Conservation (phyloP, 2,888 invertebrate genomes). For the Miltochrista miniata region DNA sequence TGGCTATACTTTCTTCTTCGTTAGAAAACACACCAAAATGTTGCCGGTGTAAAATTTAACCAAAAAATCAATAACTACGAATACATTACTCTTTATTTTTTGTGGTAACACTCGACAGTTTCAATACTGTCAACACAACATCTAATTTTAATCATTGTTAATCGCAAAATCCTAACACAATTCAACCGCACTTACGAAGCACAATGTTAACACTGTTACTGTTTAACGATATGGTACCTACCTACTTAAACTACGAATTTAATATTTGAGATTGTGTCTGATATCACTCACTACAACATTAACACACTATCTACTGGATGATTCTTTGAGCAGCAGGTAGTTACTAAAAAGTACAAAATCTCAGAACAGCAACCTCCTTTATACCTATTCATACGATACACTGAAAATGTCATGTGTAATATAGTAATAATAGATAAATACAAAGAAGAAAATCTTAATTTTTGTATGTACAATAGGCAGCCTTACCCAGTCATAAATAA, state of each 20-base stretch:
- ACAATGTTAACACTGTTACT: neutral
- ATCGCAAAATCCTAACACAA: slow-evolving; percentile 9
- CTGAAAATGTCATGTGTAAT: no score
- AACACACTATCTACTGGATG: neutral
- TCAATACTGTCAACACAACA: slow-evolving; percentile 36
- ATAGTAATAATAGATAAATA: no score
- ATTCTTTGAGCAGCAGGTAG: neutral
- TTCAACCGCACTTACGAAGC: slow-evolving; percentile 7
- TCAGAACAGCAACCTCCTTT: no score
- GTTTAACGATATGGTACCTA: neutral
- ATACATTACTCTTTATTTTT: slow-evolving; percentile 16
- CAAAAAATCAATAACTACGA: slow-evolving; percentile 11
- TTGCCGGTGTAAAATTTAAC: slow-evolving; percentile 8
- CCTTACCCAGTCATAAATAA: neutral
- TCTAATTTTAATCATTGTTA: slow-evolving; percentile 25
- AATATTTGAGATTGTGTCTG: slow-evolving; percentile 32
- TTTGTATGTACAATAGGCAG: neutral
- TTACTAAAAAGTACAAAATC: no score
- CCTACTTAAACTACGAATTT: neutral
- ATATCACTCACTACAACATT: slow-evolving; percentile 6
- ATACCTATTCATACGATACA: no score
- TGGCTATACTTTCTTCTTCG: neutral
- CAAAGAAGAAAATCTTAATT: neutral
- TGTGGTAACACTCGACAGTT: slow-evolving; percentile 45
- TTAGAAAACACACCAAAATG: slow-evolving; percentile 10